These are phyloP conservation scores for Galeopterus variegatus DNA, from an alignment of 2,113 vertebrate genomes.

Conservation along the genomic window DNA sequence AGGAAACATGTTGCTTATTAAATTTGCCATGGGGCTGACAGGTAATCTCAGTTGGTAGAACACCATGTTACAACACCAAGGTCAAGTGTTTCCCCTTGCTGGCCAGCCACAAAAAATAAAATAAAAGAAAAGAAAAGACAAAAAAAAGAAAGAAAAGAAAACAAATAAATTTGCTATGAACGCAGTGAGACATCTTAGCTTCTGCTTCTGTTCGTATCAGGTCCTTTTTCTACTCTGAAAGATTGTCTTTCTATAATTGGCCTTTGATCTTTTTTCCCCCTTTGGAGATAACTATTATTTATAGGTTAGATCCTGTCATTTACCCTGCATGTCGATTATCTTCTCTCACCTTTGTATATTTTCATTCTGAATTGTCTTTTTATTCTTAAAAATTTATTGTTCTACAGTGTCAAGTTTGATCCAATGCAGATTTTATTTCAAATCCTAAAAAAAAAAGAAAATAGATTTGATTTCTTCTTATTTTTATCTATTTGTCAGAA, in stretches of 20 bases:
- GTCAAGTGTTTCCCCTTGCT: too few species aligned
- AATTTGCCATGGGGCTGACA: too few species aligned
- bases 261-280: neutral
- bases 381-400: conserved; percentile 9
- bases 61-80: too few species aligned
- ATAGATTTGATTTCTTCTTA: neutral
- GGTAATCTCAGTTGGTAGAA: too few species aligned
- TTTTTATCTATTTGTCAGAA: conserved; percentile 4
- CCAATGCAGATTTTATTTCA: neutral
- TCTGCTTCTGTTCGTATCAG: neutral
- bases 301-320: neutral
- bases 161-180: neutral
- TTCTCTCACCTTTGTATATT: neutral
- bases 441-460: neutral
- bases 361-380: conserved; percentile 2
- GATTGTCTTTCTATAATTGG: neutral
- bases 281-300: conserved; percentile 29
- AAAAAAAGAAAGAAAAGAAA: too few species aligned
- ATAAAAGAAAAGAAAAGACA: too few species aligned
- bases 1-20: neutral
- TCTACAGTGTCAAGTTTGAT: neutral
- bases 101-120: too few species aligned
- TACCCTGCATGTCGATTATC: neutral
- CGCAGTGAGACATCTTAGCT: neutral
- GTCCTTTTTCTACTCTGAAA: neutral